Conservation (phyloP, 2,888 invertebrate genomes). For the Hydrotaea diabolus region DNA sequence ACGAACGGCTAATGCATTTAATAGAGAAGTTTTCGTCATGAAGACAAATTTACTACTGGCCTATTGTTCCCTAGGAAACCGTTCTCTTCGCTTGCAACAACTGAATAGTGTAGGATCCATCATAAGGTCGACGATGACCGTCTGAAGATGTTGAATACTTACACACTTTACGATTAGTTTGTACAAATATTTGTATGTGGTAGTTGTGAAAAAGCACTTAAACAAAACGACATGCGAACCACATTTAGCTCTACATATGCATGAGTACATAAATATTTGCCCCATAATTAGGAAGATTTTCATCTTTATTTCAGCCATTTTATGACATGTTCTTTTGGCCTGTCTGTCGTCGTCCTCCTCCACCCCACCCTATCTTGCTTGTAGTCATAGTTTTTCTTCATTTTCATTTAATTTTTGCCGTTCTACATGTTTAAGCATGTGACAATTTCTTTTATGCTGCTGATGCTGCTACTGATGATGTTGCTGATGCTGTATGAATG, state of each 20-base stretch:
- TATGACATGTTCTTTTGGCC: background rate
- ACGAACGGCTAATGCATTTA: no score
- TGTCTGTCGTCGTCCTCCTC: background rate
- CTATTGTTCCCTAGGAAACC: no score
- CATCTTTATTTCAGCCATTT: slow-evolving; percentile 10
- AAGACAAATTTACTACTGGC: no score
- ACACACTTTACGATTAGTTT: background rate
- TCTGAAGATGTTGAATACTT: no score
- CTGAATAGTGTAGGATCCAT: no score
- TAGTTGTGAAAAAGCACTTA: slow-evolving; percentile 7
- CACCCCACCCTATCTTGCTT: background rate
- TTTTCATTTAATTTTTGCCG: background rate
- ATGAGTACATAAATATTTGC: slow-evolving; percentile 16
- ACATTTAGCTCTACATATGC: background rate
- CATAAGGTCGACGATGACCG: no score
- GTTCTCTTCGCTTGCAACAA: no score
- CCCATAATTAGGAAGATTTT: slow-evolving; percentile 32
- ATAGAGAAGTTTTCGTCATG: no score
- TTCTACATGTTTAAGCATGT: background rate
- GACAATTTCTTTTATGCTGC: background rate
- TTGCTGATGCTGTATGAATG: background rate
- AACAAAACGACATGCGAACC: background rate
- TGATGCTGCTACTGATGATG: background rate
- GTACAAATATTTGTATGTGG: slow-evolving; percentile 5
- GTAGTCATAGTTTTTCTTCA: background rate